Base-by-base conservation (phyloP, 2,113 vertebrate species). In the Rhabdomys dilectus region DNA sequence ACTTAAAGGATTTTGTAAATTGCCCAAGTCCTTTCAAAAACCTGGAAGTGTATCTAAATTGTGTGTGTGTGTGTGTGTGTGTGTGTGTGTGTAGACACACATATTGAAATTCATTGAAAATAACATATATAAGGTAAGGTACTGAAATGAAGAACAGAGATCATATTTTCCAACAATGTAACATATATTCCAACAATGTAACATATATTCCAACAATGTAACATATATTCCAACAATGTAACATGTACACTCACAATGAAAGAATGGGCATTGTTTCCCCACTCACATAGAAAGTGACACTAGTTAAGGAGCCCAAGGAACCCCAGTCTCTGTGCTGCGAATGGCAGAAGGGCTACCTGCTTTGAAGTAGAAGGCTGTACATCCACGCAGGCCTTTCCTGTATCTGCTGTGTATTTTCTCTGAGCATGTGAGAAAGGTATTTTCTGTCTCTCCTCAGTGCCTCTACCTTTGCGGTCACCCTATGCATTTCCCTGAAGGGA, bases 1-100 rank as follows among this genome's bases (percentile, higher is more conserved):
- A 80, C 86, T 87, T 62, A 89, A 80, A 68, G 22, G 42, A 45
- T 85, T 97, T 96, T 91, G 84, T 93, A 84, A 91, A 88, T 51
- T 89, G 34, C 70, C 53, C 92, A 34, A 87, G 70, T 80, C 66
- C 82, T 95, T 95, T 94, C 80, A 60, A 66, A 51, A 76, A 68
- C 10, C 8, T 0, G 22, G 68, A 45, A 87, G 48, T 15, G 45
- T 39, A 3, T 51, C 56, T 70, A 90, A n/a, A 58, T 4, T 80
- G 77, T 70, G 34, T 70, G 34, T 72, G 36, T 31, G 45, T 34
- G 29, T 78, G 45, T 31, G 5, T 80, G 77, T 70, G 34, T 70
- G 34, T 72, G 36, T 31, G 45, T 34, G 29, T 78, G 45, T 31
- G 15, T 17, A 85, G 73, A 60, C 29, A 73, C 9, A 73, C 31